A percentile compares a stretch with the other conserved stretches of the same genome.
These are phyloP conservation scores for Ceratosolen solmsi DNA, from an alignment of 1,140 invertebrate genomes.

Conservation along the genomic window DNA sequence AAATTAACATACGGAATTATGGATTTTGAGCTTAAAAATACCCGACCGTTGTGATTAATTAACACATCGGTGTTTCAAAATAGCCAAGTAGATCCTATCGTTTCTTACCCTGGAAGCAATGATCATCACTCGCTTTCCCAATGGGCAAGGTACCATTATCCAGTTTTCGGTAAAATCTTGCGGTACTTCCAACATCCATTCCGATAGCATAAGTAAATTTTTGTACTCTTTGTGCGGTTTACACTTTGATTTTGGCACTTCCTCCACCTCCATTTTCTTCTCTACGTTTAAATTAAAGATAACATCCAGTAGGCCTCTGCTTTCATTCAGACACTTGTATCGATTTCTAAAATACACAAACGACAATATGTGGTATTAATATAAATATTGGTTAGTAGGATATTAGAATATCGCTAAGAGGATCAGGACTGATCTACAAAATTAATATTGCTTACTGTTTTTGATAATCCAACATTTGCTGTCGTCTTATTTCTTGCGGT, in stretches of 20 bases:
- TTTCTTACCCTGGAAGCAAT: conserved; percentile 83
- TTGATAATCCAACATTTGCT: conserved; percentile 61
- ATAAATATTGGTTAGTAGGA: too few relatives aligned
- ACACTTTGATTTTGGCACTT: conserved; percentile 31
- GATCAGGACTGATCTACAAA: too few relatives aligned
- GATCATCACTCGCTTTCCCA: conserved; percentile 84
- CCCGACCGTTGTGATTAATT: too few relatives aligned
- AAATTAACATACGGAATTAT: too few relatives aligned
- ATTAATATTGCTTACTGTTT: conserved; percentile 60
- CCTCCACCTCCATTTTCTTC: conserved; percentile 61
- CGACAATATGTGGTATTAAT: too few relatives aligned
- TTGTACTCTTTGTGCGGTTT: conserved; percentile 58
- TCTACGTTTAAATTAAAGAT: conserved; percentile 61
- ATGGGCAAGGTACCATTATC: conserved; percentile 88
- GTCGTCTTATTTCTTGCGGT: conserved; percentile 67
- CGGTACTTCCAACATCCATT: conserved; percentile 92
- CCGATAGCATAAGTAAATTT: conserved; percentile 84
- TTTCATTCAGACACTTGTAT: conserved; percentile 60
- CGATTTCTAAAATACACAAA: conserved; percentile 60
- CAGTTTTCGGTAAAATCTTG: conserved; percentile 84
- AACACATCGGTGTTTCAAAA: too few relatives aligned
- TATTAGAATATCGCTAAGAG: too few relatives aligned
- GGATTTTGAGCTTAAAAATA: too few relatives aligned
- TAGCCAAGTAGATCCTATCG: too few relatives aligned
- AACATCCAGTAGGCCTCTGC: conserved; percentile 62